A percentile compares a stretch with the other conserved stretches of the same genome.
These are phyloP conservation scores for Cantharis flavilabris DNA, from an alignment of 2,888 invertebrate genomes.

Conservation along the genomic window DNA sequence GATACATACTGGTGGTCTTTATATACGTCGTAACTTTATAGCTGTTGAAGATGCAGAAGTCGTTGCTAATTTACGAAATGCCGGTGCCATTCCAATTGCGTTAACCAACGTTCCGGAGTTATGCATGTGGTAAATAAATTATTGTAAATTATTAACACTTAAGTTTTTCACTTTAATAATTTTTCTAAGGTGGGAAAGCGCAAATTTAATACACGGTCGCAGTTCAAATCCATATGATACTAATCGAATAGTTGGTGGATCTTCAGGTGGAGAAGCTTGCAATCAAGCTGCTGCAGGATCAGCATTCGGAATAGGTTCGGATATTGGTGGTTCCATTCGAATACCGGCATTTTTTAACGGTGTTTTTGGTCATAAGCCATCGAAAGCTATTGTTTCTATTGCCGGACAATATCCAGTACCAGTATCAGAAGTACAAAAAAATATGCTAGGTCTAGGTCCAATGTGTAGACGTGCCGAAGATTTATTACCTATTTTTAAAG, in stretches of 20 bases:
- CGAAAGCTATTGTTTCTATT: slow-evolving; percentile 74
- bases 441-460: slow-evolving; percentile 77
- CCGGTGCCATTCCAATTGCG: slow-evolving; percentile 88
- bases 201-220: slow-evolving; percentile 82
- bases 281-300: slow-evolving; percentile 79
- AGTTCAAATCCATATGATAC: slow-evolving; percentile 86
- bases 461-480: slow-evolving; percentile 88
- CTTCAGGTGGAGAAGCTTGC: slow-evolving; percentile 88
- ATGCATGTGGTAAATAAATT: slow-evolving; percentile 82
- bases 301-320: slow-evolving; percentile 88
- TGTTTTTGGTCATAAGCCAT: slow-evolving; percentile 91
- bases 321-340: slow-evolving; percentile 94
- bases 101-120: slow-evolving; percentile 92
- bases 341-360: slow-evolving; percentile 96
- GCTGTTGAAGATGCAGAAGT: slow-evolving; percentile 75
- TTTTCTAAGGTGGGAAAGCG: slow-evolving; percentile 74
- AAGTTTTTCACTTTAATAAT: neutral
- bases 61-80: slow-evolving; percentile 71
- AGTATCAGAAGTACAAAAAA: slow-evolving; percentile 57
- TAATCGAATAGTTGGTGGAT: slow-evolving; percentile 87
- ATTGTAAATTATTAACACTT: neutral
- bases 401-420: slow-evolving; percentile 79
- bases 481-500: slow-evolving; percentile 67
- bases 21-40: slow-evolving; percentile 66
- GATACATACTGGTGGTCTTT: slow-evolving; percentile 81